These are phyloP conservation scores for Stercorarius parasiticus DNA, from an alignment of 2,113 vertebrate species.

Conservation along the genomic window DNA sequence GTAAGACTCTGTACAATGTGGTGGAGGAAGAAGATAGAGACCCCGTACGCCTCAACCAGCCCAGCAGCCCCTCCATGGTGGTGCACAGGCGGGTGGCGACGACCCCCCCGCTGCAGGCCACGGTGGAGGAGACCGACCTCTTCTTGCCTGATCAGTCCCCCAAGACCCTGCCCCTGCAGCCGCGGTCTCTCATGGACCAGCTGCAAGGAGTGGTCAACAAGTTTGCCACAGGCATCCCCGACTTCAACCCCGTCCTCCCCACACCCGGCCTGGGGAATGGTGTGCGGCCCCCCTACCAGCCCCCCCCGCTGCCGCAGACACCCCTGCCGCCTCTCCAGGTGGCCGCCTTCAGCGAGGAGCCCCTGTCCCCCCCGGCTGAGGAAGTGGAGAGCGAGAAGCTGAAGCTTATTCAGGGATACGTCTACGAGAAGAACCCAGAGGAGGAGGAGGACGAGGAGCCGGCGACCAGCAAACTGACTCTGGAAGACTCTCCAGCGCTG, in stretches of 20 bases:
- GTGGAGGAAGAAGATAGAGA: slow-evolving; percentile 81
- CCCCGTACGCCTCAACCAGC: slow-evolving; percentile 77
- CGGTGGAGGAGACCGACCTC: slow-evolving; percentile 64
- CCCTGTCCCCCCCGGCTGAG: slow-evolving; percentile 68
- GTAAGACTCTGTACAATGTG: slow-evolving; percentile 87
- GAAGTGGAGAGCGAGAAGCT: slow-evolving; percentile 80
- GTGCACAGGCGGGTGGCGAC: slow-evolving; percentile 73
- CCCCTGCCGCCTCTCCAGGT: slow-evolving; percentile 75
- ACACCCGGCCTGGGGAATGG: slow-evolving; percentile 57
- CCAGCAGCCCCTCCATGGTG: slow-evolving; percentile 77
- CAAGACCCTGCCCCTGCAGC: slow-evolving; percentile 74
- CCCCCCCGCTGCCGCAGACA: slow-evolving; percentile 60
- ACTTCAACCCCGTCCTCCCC: slow-evolving; percentile 74
- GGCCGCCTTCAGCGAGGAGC: slow-evolving; percentile 76
- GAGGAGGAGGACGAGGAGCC: slow-evolving; percentile 81
- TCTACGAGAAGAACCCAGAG: slow-evolving; percentile 83
- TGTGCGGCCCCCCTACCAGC: slow-evolving; percentile 58
- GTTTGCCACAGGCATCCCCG: slow-evolving; percentile 75
- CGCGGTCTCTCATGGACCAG: slow-evolving; percentile 76
- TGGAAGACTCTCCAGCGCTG: slow-evolving; percentile 86
- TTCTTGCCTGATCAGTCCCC: slow-evolving; percentile 75
- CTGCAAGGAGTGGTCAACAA: slow-evolving; percentile 82
- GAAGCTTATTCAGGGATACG: slow-evolving; percentile 87
- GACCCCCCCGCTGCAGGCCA: slow-evolving; percentile 64
- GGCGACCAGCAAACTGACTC: slow-evolving; percentile 78